Evolutionary conservation across 2,797 vertebrate species (phyloP).

Genomic region (Parotocinclus haroldoi): DNA sequence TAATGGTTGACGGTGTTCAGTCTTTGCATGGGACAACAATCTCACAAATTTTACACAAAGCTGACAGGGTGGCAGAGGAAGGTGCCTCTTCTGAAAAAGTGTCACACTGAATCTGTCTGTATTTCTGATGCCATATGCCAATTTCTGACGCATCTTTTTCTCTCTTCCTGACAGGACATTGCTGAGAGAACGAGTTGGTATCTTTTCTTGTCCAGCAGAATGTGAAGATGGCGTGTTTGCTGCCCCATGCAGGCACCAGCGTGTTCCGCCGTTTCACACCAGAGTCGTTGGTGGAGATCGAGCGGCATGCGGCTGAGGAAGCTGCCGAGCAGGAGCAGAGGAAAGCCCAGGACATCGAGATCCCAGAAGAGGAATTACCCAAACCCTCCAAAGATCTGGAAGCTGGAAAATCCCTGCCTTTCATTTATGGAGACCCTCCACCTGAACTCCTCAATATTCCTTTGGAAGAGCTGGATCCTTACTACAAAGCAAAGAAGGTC

Average conservation of each 20-base stretch:
- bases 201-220: slow-evolving; percentile 56
- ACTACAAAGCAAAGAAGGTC: slow-evolving; percentile 88
- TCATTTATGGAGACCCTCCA: slow-evolving; percentile 88
- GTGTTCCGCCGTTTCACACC: slow-evolving; percentile 82
- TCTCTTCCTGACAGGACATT: slow-evolving; percentile 30
- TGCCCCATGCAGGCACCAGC: slow-evolving; percentile 73
- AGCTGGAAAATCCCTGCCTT: slow-evolving; percentile 85
- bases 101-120: not conserved
- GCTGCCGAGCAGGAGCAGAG: slow-evolving; percentile 58
- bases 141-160: not conserved
- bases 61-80: no score
- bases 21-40: no score
- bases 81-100: no score
- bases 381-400: slow-evolving; percentile 85
- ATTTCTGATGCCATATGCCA: not conserved
- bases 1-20: no score
- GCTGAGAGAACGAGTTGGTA: slow-evolving; percentile 44
- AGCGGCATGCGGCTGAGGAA: slow-evolving; percentile 65
- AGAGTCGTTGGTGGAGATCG: slow-evolving; percentile 80
- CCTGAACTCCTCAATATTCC: slow-evolving; percentile 77
- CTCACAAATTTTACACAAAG: no score
- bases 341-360: slow-evolving; percentile 65
- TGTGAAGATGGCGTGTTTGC: slow-evolving; percentile 80
- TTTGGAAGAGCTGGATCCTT: slow-evolving; percentile 90
- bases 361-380: slow-evolving; percentile 72